phyloP scores from a whole-genome alignment of 2,797 vertebrate genomes.

The Avahi laniger region DNA sequence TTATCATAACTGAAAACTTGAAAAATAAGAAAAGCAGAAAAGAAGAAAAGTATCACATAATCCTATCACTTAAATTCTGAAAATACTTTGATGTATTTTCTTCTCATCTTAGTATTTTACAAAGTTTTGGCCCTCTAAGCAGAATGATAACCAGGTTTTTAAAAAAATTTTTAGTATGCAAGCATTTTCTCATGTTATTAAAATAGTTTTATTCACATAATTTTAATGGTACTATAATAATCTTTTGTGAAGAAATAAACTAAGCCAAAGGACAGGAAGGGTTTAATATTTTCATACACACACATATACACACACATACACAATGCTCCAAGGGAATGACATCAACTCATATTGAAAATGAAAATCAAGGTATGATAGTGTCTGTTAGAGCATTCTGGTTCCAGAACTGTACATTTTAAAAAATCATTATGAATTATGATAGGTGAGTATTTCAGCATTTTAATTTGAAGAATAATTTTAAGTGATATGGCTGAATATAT shows the following conservation, averaged over 20 bases:
- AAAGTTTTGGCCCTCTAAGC: not conserved
- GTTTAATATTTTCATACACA: not conserved
- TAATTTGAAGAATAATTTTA: not conserved
- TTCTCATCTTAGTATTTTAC: not conserved
- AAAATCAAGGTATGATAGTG: not conserved
- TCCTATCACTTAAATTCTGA: not conserved
- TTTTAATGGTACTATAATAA: not conserved
- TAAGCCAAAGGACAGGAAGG: not conserved
- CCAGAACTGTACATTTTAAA: not conserved
- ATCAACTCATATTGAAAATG: not conserved
- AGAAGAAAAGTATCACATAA: not conserved
- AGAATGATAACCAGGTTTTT: not conserved
- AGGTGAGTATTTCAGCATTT: not conserved
- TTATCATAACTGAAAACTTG: not conserved
- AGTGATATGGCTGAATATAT: not conserved
- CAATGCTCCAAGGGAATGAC: not conserved
- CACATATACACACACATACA: not conserved
- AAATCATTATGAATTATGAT: not conserved
- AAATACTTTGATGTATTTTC: not conserved
- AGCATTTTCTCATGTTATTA: not conserved
- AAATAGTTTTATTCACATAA: not conserved
- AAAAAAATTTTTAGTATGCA: not conserved
- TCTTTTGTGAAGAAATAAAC: not conserved
- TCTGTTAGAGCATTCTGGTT: not conserved
- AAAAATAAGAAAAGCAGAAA: not conserved